These are phyloP conservation scores for Zoanthus sociatus DNA, from an alignment of 92 coral and sea anemone genomes.

Conservation along the genomic window DNA sequence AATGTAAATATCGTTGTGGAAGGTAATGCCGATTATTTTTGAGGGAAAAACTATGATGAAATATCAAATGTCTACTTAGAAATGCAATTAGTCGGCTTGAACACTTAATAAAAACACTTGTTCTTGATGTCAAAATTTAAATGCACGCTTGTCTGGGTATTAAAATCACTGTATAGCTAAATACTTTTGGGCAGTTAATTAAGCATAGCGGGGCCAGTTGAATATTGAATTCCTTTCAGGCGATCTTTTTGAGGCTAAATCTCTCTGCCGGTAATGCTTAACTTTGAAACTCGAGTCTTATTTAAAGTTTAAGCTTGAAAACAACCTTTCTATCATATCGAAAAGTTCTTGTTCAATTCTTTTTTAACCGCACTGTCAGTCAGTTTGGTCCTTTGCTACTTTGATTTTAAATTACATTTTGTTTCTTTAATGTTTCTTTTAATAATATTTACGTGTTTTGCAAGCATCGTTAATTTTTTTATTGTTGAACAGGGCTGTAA, in stretches of 20 bases:
- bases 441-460: neutral
- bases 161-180: constrained; percentile 13
- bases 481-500: neutral
- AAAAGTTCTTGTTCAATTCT: neutral
- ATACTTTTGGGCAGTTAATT: constrained; percentile 37
- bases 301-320: neutral
- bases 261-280: constrained; percentile 13
- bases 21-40: constrained; percentile 21
- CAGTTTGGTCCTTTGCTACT: neutral
- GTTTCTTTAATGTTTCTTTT: neutral
- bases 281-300: neutral
- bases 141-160: neutral
- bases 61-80: constrained; percentile 26
- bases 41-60: constrained; percentile 14
- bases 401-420: neutral
- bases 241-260: constrained; percentile 21
- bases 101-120: constrained; percentile 31
- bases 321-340: neutral
- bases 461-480: neutral
- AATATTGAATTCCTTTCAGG: constrained; percentile 28
- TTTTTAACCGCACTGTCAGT: neutral
- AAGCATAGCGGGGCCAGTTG: constrained; percentile 36
- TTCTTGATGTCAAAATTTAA: constrained; percentile 6
- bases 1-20: constrained; percentile 7
- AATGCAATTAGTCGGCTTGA: constrained; percentile 40